A percentile compares a stretch with the other conserved stretches of the same genome.
Conservation (phyloP, 2,797 vertebrate genomes). For the Semaprochilodus insignis region DNA sequence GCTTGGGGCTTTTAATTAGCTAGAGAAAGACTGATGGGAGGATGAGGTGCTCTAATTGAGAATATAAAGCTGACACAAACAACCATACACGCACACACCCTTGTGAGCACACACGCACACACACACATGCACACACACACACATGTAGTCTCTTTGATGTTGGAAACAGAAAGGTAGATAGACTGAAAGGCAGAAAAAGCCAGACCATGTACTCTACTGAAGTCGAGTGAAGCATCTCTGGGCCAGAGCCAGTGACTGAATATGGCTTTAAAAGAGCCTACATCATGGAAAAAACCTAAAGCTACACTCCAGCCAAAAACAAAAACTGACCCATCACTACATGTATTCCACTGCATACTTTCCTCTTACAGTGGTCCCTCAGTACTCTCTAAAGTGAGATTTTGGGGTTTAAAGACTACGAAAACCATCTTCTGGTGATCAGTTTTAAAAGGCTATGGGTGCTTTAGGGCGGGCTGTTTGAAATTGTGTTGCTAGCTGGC, state of each 20-base stretch:
- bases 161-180: constrained; percentile 9
- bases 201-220: neutral
- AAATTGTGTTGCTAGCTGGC: too few relatives aligned
- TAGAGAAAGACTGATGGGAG: constrained; percentile 32
- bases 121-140: constrained; percentile 25
- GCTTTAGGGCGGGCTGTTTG: too few relatives aligned
- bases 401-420: too few relatives aligned
- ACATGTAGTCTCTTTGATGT: constrained; percentile 49
- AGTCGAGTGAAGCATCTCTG: neutral
- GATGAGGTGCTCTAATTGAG: constrained; percentile 43
- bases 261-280: neutral
- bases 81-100: constrained; percentile 16
- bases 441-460: too few relatives aligned
- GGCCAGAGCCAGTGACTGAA: neutral
- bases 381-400: too few relatives aligned
- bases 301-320: too few relatives aligned
- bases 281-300: neutral
- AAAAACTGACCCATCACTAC: too few relatives aligned
- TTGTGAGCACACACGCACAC: constrained; percentile 33
- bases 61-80: constrained; percentile 48
- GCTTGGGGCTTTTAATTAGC: constrained; percentile 60
- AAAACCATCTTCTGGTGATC: too few relatives aligned
- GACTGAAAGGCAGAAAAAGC: neutral
- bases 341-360: too few relatives aligned
- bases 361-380: too few relatives aligned